These are phyloP conservation scores for Nephrotoma guestfalica DNA, from an alignment of 2,888 invertebrate species.

Conservation along the genomic window DNA sequence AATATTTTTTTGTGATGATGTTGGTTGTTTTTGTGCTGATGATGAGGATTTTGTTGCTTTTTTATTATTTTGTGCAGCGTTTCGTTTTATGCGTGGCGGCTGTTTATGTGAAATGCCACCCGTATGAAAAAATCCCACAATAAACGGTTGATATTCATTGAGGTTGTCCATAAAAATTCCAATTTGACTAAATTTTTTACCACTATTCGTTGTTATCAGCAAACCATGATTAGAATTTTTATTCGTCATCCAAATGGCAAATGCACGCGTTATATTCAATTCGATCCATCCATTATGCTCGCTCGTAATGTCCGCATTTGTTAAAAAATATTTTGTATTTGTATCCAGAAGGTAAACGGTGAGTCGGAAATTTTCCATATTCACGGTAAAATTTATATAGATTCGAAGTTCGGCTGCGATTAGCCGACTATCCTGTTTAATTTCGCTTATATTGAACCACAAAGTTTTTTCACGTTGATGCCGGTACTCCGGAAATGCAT, in stretches of 20 bases:
- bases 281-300: conserved; percentile 74
- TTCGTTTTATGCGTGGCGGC: conserved; percentile 23
- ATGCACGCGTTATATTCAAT: conserved; percentile 65
- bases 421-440: conserved; percentile 62
- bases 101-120: conserved; percentile 32
- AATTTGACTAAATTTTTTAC: conserved; percentile 37
- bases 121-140: conserved; percentile 72
- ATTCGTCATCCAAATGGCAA: conserved; percentile 64
- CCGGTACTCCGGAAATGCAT: conserved; percentile 58
- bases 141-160: conserved; percentile 78
- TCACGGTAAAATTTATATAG: conserved; percentile 32
- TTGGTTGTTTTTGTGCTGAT: conserved; percentile 14
- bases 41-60: conserved; percentile 26
- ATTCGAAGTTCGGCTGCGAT: conserved; percentile 77
- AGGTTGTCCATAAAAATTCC: conserved; percentile 68
- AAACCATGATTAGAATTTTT: conserved; percentile 73
- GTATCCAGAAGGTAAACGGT: conserved; percentile 22
- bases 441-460: conserved; percentile 85
- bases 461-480: conserved; percentile 77
- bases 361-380: background rate
- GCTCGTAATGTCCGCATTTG: conserved; percentile 61
- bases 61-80: conserved; percentile 12
- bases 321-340: conserved; percentile 56
- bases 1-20: background rate
- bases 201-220: conserved; percentile 59